These are phyloP conservation scores for Sturmia bella DNA, from an alignment of 2,888 invertebrate species.

Conservation along the genomic window DNA sequence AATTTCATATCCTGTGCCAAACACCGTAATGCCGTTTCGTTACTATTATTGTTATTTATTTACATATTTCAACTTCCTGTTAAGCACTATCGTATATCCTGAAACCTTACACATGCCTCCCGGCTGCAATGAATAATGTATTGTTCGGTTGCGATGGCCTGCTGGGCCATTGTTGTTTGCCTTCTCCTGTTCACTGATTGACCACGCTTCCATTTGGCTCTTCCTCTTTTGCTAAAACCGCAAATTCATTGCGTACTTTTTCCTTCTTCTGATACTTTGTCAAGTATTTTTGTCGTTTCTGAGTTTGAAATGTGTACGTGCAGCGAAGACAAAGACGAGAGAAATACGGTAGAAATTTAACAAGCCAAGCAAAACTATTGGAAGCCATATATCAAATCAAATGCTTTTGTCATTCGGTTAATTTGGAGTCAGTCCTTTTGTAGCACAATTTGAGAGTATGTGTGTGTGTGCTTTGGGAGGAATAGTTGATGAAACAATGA, in stretches of 20 bases:
- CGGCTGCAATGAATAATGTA: conserved; percentile 34
- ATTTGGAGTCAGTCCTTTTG: conserved; percentile 6
- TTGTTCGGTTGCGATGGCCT: conserved; percentile 44
- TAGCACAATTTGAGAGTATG: background rate
- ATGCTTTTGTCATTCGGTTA: background rate
- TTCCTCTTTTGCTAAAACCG: conserved; percentile 48
- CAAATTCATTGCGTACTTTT: conserved; percentile 34
- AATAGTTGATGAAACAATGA: background rate
- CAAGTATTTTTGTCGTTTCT: conserved; percentile 27
- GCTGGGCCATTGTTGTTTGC: conserved; percentile 47
- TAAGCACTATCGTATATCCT: conserved; percentile 53
- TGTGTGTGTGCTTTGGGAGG: background rate
- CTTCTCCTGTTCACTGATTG: conserved; percentile 34
- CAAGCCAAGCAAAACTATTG: conserved; percentile 20
- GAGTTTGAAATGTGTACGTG: background rate
- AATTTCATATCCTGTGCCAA: conserved; percentile 25
- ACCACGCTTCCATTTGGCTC: conserved; percentile 46
- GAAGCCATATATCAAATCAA: conserved; percentile 54
- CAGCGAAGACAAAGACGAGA: background rate
- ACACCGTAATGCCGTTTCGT: background rate
- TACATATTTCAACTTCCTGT: conserved; percentile 51
- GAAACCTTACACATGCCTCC: conserved; percentile 64
- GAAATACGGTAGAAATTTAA: conserved; percentile 8
- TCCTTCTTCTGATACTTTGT: background rate
- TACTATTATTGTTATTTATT: conserved; percentile 33